Base-by-base conservation (phyloP, 23 tunicate genomes). In the Ciona savignyi region DNA sequence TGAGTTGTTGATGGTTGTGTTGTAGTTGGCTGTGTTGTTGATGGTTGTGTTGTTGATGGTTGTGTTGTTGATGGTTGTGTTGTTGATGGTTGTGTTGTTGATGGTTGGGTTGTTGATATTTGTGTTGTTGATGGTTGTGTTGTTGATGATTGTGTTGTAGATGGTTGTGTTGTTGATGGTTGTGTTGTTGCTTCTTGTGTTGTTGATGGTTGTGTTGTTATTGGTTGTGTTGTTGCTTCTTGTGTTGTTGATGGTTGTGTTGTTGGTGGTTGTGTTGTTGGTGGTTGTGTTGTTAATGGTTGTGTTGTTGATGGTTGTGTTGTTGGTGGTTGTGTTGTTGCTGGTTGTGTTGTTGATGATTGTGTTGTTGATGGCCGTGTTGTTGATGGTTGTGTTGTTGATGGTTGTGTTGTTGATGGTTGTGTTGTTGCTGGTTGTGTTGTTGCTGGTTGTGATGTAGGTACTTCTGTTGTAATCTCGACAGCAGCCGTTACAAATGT, bases 281-380 rank as follows among this genome's bases (percentile, higher is more conserved):
- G 65, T 61, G 24, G 65, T 2, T n/a, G n/a, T n/a, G 4, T n/a
- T n/a, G n/a, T n/a, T n/a, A n/a, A n/a, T 66, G 30, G 29, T 9
- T 66, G 30, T 2, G 70, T 66, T 22, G 70, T 66, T 66, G 23
- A 23, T 66, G 70, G 30, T 66, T 66, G 70, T 2, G 70, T 27
- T 22, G 70, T 66, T 15, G 61, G 15, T 49, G 61, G 20, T 49
- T 2, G 2, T 20, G 31, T 27, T 33, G 30, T 66, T 3, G 70
- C 4, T 1, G 1, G 34, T 27, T 33, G 70, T 9, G 29, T 33
- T 33, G 30, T 66, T 1, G 70, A 29, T 61, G 65, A 23, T 2
- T 61, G 3, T 61, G 65, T 26, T 3, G 24, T 2, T 23, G 65
- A 2, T 1, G 70, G 29, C 25, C 25, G 27, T 61, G 65, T 2